Evolutionary conservation across 2,888 invertebrate species (phyloP), one percentile per base, ranked within the genome.

Genomic region (Drosophila cognata): DNA sequence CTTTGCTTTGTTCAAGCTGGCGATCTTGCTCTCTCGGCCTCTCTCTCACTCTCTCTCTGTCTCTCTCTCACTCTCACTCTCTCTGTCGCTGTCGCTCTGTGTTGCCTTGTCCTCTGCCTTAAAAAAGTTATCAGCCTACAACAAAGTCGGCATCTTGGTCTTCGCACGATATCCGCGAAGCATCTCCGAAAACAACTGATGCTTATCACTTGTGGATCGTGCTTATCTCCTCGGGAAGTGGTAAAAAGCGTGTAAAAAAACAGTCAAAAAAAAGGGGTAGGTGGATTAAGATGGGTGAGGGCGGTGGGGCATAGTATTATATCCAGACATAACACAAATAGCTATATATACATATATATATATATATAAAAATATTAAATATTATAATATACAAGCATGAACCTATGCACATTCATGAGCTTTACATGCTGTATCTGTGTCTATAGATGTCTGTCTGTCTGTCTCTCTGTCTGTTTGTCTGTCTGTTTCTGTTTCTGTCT

Each of bases 271-370:
- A 29, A 43, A 43, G 35, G 35, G 29, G 55, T 33, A 38, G 29
- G 13, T 10, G n/a, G 18, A 16, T 36, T 36, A 2, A 36, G 36
- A 6, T 36, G 11, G 31, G 13, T 38, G 33, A 28, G 31, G 48
- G 56, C 18, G 41, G 13, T 33, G 29, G 41, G 31, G 51, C 52
- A 57, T 70, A 69, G 69, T 7, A 70, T 69, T 66, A 79, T 74
- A 78, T 80, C 75, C 72, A 78, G 68, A 50, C 71, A 52, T 28
- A 64, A 69, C 74, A 75, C 66, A 81, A 84, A 85, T 81, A 83
- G 75, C 74, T 85, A 52, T 56, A 58, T 69, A 51, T 73, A 69
- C 60, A 55, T 50, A 59, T 57, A 65, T 65, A 67, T 56, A 51
- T 33, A 28, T 16, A 56, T 51, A 62, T 71, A 28, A 7, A 55